These are phyloP conservation scores for Microtus richardsoni DNA, from an alignment of 2,113 vertebrate species.

Conservation along the genomic window DNA sequence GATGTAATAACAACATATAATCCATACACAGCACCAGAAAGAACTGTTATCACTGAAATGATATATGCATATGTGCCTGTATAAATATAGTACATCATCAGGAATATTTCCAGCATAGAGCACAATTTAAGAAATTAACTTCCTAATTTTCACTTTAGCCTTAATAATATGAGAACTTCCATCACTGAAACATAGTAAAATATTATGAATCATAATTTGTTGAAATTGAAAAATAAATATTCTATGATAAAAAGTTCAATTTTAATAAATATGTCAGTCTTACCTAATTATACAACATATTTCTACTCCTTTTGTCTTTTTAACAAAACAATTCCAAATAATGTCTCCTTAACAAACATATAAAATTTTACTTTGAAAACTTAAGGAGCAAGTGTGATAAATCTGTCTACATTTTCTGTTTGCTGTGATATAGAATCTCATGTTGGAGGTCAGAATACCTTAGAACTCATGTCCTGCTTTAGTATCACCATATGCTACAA, in stretches of 20 bases:
- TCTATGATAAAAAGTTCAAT: constrained; percentile 22
- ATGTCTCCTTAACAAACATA: constrained; percentile 1
- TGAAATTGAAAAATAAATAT: constrained; percentile 38
- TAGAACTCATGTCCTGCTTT: background rate
- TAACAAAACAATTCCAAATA: constrained; percentile 46
- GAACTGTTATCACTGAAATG: background rate
- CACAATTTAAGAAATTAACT: constrained; percentile 22
- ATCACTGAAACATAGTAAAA: constrained; percentile 45
- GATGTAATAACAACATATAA: constrained; percentile 46
- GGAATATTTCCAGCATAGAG: constrained; percentile 20
- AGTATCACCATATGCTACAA: background rate
- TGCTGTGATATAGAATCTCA: too few relatives aligned
- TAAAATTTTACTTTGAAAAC: constrained; percentile 10
- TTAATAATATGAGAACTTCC: background rate
- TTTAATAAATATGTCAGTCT: constrained; percentile 21
- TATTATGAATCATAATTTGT: constrained; percentile 11
- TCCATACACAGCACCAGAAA: background rate
- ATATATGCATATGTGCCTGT: background rate
- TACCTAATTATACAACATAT: background rate
- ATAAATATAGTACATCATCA: background rate
- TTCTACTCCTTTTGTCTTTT: constrained; percentile 33
- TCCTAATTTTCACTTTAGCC: background rate
- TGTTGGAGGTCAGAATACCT: background rate
- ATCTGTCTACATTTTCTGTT: background rate
- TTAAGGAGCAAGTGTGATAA: constrained; percentile 26